These are phyloP conservation scores for Cephus pygmeus DNA, from an alignment of 2,888 invertebrate species.

Conservation along the genomic window DNA sequence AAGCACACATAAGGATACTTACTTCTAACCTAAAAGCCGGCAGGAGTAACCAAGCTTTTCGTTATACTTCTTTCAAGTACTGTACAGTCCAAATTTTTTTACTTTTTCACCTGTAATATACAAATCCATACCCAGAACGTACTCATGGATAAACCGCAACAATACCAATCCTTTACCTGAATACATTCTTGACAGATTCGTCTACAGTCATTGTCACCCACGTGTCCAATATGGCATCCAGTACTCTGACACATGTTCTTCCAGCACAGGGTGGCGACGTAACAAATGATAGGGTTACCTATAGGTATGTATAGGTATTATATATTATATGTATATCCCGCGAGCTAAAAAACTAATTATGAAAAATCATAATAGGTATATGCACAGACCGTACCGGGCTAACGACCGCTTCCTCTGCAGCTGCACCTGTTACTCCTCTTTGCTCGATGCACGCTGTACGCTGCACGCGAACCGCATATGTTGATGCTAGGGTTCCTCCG, in stretches of 20 bases:
- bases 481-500: slow-evolving; percentile 36
- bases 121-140: background rate
- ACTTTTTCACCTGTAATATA: background rate
- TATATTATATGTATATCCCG: background rate
- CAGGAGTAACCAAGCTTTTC: too few relatives aligned
- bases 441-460: slow-evolving; percentile 51
- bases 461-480: slow-evolving; percentile 63
- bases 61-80: too few relatives aligned
- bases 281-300: background rate
- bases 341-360: slow-evolving; percentile 41
- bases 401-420: slow-evolving; percentile 60
- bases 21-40: too few relatives aligned
- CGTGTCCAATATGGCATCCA: background rate
- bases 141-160: background rate
- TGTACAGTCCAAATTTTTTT: background rate
- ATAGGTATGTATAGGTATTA: background rate
- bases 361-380: slow-evolving; percentile 57
- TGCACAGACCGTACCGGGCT: slow-evolving; percentile 53
- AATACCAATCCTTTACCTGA: background rate
- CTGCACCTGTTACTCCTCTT: slow-evolving; percentile 58
- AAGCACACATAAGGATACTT: too few relatives aligned
- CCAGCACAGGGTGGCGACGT: background rate
- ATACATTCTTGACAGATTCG: background rate
- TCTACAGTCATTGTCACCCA: background rate
- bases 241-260: background rate